These are phyloP conservation scores for Rynchops niger DNA, from an alignment of 2,113 vertebrate species.

Conservation along the genomic window DNA sequence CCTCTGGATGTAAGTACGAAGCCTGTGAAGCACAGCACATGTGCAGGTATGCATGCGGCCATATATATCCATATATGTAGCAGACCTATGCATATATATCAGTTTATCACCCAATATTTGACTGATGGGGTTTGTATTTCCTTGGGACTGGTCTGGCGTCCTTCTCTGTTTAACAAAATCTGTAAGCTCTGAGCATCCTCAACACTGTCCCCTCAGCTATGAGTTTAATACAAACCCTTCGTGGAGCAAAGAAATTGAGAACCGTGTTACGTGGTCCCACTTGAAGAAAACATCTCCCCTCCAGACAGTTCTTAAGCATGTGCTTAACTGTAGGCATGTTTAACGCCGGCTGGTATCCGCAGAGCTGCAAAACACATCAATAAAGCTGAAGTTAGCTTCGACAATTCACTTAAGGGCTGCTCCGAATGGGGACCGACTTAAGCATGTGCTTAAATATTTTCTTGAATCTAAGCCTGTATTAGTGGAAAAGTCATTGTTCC, in stretches of 20 bases:
- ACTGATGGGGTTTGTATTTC: not conserved
- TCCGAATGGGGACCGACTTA: not conserved
- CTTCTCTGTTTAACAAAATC: not conserved
- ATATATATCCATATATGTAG: accelerated
- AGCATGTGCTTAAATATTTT: conserved; percentile 41
- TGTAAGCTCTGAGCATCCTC: not conserved
- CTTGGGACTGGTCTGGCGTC: not conserved
- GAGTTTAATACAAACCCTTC: not conserved
- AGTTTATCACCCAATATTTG: not conserved
- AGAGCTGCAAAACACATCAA: not conserved
- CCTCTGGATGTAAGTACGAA: not conserved
- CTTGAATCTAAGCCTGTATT: conserved; percentile 28
- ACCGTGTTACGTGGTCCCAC: not conserved
- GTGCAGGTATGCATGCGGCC: not conserved
- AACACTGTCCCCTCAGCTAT: accelerated
- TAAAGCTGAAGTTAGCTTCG: not conserved
- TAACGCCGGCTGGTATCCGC: not conserved
- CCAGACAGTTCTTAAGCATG: not conserved
- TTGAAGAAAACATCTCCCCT: not conserved
- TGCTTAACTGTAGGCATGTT: not conserved
- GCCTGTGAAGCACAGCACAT: not conserved
- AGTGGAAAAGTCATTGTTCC: conserved; percentile 57
- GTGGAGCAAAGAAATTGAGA: not conserved
- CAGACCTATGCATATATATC: accelerated
- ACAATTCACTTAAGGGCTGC: not conserved